phyloP scores from a whole-genome alignment of 2,113 vertebrate genomes.

The Rhagologus leucostigma region DNA sequence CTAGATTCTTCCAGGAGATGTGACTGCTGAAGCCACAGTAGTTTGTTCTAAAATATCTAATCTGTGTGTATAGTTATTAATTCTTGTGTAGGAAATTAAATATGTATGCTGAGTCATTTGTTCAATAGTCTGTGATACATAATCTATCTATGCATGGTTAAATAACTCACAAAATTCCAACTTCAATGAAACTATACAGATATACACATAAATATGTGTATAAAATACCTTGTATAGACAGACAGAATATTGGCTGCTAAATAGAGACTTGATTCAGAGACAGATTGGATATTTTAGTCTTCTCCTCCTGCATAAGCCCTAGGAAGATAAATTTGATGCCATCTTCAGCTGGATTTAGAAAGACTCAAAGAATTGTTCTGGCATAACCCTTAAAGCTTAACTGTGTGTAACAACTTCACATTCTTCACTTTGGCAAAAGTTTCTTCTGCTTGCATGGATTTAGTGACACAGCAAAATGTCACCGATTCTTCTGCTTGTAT shows the following conservation, averaged over 20 bases:
- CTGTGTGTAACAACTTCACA: conserved; percentile 3
- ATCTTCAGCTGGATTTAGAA: conserved; percentile 34
- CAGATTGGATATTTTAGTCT: background rate
- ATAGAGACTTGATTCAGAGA: background rate
- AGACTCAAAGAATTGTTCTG: background rate
- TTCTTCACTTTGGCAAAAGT: conserved; percentile 43
- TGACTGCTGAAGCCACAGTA: background rate
- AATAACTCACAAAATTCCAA: background rate
- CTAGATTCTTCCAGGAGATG: background rate
- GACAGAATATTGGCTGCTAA: background rate
- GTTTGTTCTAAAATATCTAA: background rate
- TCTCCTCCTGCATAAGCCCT: background rate
- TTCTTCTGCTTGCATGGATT: background rate
- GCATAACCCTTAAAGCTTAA: conserved; percentile 23
- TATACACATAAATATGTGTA: background rate
- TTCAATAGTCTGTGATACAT: background rate
- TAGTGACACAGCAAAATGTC: conserved; percentile 44
- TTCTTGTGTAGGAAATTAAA: background rate
- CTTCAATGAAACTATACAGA: background rate
- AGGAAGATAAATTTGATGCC: background rate
- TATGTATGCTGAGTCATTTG: background rate
- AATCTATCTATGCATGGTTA: background rate
- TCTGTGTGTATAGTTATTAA: background rate
- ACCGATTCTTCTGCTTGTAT: background rate
- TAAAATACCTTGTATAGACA: background rate